phyloP scores from a whole-genome alignment of 2,888 invertebrate species.

The Dynastes tityus region DNA sequence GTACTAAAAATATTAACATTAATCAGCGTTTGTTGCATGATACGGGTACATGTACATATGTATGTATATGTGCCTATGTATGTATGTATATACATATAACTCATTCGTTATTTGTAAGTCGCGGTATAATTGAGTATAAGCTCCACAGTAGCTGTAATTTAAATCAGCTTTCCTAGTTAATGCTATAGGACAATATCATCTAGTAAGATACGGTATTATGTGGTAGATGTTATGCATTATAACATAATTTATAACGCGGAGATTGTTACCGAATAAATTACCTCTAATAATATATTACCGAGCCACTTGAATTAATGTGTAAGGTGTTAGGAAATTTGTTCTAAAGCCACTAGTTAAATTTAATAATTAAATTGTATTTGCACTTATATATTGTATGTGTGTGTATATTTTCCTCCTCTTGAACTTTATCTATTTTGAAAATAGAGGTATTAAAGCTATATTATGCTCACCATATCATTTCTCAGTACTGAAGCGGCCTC shows the following conservation, averaged over 20 bases:
- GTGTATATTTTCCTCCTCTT: neutral
- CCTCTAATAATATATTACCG: slow-evolving; percentile 13
- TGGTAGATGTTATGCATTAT: slow-evolving; percentile 30
- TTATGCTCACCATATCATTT: too few relatives aligned
- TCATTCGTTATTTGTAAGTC: neutral
- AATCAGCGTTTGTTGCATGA: too few relatives aligned
- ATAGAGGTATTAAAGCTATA: too few relatives aligned
- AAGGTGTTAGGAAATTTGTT: slow-evolving; percentile 6
- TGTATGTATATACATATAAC: too few relatives aligned
- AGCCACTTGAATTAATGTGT: slow-evolving; percentile 1
- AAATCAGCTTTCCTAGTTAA: slow-evolving; percentile 25
- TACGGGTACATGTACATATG: too few relatives aligned
- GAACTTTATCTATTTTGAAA: neutral
- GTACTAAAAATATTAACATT: too few relatives aligned
- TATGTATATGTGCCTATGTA: too few relatives aligned
- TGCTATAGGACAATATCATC: slow-evolving; percentile 10
- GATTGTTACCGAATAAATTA: slow-evolving; percentile 21
- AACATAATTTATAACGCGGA: slow-evolving; percentile 31
- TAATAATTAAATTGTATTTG: neutral
- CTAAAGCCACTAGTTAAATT: neutral
- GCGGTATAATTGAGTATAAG: neutral
- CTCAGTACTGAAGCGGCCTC: too few relatives aligned
- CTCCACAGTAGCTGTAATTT: slow-evolving; percentile 11
- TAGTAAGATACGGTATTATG: slow-evolving; percentile 34
- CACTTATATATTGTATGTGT: neutral